These are phyloP conservation scores for Cordylochernes scorpioides DNA, from an alignment of 2,888 invertebrate species.

Conservation along the genomic window DNA sequence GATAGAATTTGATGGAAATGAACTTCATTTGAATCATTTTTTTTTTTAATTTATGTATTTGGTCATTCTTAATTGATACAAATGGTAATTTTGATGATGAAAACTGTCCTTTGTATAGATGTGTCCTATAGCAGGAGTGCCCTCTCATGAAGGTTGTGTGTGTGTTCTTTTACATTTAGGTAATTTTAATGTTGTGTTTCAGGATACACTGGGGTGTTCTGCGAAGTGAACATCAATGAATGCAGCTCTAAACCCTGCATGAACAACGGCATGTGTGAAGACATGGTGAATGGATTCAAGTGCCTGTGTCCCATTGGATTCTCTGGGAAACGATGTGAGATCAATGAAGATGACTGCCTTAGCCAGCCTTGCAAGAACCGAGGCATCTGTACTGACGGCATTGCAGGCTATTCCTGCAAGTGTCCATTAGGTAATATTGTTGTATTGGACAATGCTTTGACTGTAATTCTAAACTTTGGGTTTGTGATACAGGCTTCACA, in stretches of 20 bases:
- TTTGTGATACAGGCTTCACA: slow-evolving; percentile 24
- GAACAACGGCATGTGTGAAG: slow-evolving; percentile 19
- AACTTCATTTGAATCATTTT: no score
- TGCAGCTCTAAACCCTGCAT: slow-evolving; percentile 60
- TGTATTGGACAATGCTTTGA: background rate
- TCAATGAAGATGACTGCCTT: slow-evolving; percentile 66
- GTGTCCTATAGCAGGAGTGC: slow-evolving; percentile 15
- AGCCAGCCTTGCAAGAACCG: slow-evolving; percentile 55
- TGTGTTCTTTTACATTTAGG: no score
- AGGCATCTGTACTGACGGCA: slow-evolving; percentile 57
- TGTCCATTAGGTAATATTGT: slow-evolving; percentile 33
- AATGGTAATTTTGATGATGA: no score
- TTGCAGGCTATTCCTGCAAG: slow-evolving; percentile 55
- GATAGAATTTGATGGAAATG: no score
- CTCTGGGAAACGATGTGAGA: slow-evolving; percentile 52
- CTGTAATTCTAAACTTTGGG: background rate
- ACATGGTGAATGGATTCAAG: slow-evolving; percentile 18
- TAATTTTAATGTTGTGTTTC: slow-evolving; percentile 1
- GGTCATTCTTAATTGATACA: no score
- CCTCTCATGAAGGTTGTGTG: no score
- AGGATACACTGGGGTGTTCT: slow-evolving; percentile 17
- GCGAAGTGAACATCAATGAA: slow-evolving; percentile 58
- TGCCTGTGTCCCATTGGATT: slow-evolving; percentile 58
- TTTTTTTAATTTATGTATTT: no score
- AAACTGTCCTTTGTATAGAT: no score